phyloP scores from a whole-genome alignment of 2,888 invertebrate genomes.

The Tetrapedia diversipes region DNA sequence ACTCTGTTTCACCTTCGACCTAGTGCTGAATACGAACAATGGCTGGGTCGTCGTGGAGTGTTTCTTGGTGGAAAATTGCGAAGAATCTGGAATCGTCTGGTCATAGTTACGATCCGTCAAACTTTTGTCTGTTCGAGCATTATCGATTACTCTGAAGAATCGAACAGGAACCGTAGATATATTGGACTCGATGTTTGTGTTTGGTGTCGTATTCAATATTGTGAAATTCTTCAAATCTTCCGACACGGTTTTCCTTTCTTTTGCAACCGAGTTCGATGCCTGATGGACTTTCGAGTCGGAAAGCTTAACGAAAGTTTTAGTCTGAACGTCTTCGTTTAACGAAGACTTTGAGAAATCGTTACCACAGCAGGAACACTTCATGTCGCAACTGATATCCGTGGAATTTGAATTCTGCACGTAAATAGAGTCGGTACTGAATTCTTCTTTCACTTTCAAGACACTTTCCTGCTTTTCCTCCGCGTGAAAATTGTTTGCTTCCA shows the following conservation, averaged over 20 bases:
- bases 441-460: not conserved
- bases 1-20: not conserved
- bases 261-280: not conserved
- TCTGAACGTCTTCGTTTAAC: not conserved
- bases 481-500: not conserved
- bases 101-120: no score
- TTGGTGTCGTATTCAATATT: no score
- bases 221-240: not conserved
- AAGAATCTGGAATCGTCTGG: no score
- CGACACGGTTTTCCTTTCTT: not conserved
- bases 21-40: not conserved
- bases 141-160: not conserved
- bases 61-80: not conserved
- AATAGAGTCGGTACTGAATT: constrained; percentile 13
- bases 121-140: not conserved
- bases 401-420: not conserved
- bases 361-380: constrained; percentile 31
- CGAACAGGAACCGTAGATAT: not conserved
- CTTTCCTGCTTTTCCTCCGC: not conserved
- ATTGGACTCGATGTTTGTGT: not conserved
- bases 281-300: not conserved
- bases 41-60: not conserved
- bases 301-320: not conserved
- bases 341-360: not conserved
- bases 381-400: not conserved